phyloP scores from a whole-genome alignment of 2,113 vertebrate species.

The Brienomyrus longianalis region DNA sequence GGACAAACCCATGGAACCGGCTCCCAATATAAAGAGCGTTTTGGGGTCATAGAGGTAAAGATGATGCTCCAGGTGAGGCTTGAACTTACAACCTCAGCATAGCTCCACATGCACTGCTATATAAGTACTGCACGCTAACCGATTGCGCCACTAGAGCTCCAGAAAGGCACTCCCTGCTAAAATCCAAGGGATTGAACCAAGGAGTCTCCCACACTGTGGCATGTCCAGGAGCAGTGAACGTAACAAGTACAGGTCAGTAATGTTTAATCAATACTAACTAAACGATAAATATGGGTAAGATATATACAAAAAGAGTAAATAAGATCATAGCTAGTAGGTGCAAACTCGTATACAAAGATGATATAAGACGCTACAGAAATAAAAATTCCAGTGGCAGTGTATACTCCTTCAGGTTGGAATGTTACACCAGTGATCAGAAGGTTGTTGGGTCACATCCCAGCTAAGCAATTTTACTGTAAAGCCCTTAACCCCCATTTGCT shows the following conservation, averaged over 20 bases:
- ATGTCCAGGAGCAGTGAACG: not conserved
- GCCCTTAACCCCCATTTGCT: not conserved
- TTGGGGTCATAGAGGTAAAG: not conserved
- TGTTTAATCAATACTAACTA: not conserved
- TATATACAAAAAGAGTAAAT: not conserved
- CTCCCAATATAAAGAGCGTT: not conserved
- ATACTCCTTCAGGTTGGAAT: not conserved
- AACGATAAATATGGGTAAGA: not conserved
- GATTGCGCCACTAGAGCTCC: not conserved
- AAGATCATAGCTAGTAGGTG: not conserved
- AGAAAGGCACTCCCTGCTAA: accelerated
- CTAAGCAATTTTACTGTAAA: not conserved
- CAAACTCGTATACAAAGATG: not conserved
- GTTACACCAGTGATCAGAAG: not conserved
- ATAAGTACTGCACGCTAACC: not conserved
- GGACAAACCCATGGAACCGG: not conserved
- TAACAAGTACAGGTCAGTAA: not conserved
- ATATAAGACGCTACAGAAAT: not conserved
- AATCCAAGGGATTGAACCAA: not conserved
- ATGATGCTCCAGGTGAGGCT: not conserved
- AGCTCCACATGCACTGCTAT: not conserved
- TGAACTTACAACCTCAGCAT: not conserved
- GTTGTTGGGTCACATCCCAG: not conserved
- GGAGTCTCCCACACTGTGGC: not conserved
- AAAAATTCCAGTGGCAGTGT: not conserved